These are phyloP conservation scores for Microcebus murinus DNA, from an alignment of 2,113 vertebrate genomes.

Conservation along the genomic window DNA sequence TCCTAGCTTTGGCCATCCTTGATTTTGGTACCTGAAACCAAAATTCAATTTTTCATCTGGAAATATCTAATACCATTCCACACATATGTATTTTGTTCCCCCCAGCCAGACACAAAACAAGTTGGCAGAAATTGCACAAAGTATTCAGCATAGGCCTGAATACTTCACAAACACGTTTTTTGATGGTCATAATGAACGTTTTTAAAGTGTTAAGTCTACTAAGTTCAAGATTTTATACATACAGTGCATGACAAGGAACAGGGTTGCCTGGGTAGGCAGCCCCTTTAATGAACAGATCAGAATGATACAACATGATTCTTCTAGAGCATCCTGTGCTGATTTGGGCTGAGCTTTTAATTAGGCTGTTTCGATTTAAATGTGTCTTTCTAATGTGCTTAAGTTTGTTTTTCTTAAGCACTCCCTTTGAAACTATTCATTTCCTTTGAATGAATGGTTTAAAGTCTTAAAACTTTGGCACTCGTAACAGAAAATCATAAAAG, in stretches of 20 bases:
- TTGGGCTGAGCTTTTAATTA: conserved; percentile 51
- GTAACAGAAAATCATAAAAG: conserved; percentile 48
- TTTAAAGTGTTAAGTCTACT: conserved; percentile 29
- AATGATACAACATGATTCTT: not conserved
- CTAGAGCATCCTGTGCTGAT: not conserved
- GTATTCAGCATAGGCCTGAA: not conserved
- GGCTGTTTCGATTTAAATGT: conserved; percentile 64
- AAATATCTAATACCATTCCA: not conserved
- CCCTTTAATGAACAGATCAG: not conserved
- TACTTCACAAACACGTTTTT: not conserved
- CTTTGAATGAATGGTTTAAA: conserved; percentile 56
- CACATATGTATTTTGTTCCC: not conserved
- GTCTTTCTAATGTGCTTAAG: conserved; percentile 54
- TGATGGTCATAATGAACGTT: not conserved
- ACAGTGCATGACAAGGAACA: not conserved
- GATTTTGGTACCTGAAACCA: not conserved
- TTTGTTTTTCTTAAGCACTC: conserved; percentile 51
- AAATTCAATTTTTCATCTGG: not conserved
- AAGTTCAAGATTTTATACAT: conserved; percentile 28
- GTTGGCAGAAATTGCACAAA: not conserved
- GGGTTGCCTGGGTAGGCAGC: not conserved
- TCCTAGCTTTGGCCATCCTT: not conserved
- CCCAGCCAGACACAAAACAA: not conserved
- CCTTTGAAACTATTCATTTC: conserved; percentile 67
- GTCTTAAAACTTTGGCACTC: conserved; percentile 43